These are phyloP conservation scores for Limnephilus rhombicus DNA, from an alignment of 2,888 invertebrate genomes.

Conservation along the genomic window DNA sequence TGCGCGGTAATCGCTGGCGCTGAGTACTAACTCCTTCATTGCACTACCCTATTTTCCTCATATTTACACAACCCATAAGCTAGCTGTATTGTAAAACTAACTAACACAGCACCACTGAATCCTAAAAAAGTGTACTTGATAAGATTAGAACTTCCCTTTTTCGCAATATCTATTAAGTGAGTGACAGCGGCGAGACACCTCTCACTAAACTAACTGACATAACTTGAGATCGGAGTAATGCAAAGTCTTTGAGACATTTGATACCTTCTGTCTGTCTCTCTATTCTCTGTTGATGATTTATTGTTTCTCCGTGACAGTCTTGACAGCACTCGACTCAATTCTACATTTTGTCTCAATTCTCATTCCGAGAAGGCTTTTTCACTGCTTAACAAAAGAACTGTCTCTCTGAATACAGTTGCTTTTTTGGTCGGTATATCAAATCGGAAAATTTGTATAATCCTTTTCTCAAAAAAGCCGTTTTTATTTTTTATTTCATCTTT, in stretches of 20 bases:
- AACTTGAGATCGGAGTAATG: neutral
- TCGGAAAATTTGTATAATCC: neutral
- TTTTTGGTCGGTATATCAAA: neutral
- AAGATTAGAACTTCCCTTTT: neutral
- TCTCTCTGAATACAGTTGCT: neutral
- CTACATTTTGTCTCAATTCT: neutral
- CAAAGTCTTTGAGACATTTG: constrained; percentile 1
- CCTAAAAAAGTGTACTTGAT: neutral
- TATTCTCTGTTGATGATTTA: neutral
- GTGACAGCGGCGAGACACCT: neutral
- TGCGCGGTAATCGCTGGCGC: no score
- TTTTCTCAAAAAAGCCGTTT: neutral
- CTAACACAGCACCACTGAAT: no score
- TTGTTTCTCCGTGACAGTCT: neutral
- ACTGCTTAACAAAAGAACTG: neutral
- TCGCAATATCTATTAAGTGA: neutral
- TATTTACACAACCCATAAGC: no score
- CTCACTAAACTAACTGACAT: neutral
- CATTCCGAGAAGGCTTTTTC: neutral
- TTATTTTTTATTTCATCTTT: no score
- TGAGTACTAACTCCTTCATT: no score
- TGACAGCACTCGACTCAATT: neutral
- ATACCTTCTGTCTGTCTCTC: neutral
- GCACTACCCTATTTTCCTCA: no score
- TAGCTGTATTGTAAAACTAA: no score